Conservation (phyloP, 2,888 invertebrate species). For the Sialis lutaria region DNA sequence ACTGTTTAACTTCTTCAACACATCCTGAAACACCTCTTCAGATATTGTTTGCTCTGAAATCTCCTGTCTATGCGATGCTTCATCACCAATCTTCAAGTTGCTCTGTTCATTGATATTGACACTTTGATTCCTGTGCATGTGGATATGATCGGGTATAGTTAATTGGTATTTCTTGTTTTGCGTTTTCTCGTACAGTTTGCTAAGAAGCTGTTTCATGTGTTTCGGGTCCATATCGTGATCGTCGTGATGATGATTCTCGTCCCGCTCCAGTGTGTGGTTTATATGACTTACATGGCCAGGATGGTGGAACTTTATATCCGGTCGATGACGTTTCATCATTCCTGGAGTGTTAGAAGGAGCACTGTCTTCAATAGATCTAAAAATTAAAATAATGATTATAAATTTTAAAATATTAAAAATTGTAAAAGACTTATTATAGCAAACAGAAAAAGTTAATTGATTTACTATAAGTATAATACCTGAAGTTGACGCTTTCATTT, state of each 20-base stretch:
- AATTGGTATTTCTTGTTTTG: slow-evolving; percentile 18
- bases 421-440: too few species aligned
- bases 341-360: slow-evolving; percentile 41
- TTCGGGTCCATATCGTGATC: slow-evolving; percentile 7
- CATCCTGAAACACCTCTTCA: slow-evolving; percentile 38
- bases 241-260: not conserved
- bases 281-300: slow-evolving; percentile 19
- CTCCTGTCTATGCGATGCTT: slow-evolving; percentile 2
- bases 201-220: slow-evolving; percentile 18
- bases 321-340: slow-evolving; percentile 41
- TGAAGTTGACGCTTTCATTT: slow-evolving; percentile 14
- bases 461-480: too few species aligned
- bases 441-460: too few species aligned
- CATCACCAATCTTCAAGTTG: slow-evolving; percentile 32
- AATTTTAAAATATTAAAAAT: not conserved
- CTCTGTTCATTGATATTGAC: slow-evolving; percentile 30
- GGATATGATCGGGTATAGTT: slow-evolving; percentile 16
- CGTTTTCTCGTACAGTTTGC: slow-evolving; percentile 14
- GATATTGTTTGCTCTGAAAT: slow-evolving; percentile 15
- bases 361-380: slow-evolving; percentile 16
- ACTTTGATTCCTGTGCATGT: slow-evolving; percentile 30
- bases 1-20: slow-evolving; percentile 34
- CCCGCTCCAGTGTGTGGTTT: not conserved
- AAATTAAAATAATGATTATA: too few species aligned
- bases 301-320: slow-evolving; percentile 43